Base-by-base conservation (phyloP, 2,888 invertebrate genomes). In the Drosophila testacea region DNA sequence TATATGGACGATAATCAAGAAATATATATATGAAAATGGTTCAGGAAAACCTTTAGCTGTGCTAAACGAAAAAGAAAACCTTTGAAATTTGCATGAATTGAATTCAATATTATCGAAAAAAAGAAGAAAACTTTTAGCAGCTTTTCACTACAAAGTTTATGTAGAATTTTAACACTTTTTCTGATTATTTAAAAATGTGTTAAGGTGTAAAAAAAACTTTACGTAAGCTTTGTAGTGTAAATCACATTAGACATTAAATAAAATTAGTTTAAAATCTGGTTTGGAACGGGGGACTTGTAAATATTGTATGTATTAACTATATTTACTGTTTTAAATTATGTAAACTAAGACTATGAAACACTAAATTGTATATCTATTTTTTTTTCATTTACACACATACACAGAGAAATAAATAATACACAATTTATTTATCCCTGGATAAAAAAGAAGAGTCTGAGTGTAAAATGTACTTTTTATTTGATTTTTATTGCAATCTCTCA, bases 41-140 rank as follows among this genome's bases (percentile, higher is more conserved):
- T 84, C 85, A 87, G 87, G 89, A 89, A 89, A 81, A 67, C 65
- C 61, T 69, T 81, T 86, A 88, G 84, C 88, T 84, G 87, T 78
- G 89, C 87, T 84, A 86, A 86, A 50, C 22, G 5, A 39, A n/a
- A 47, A 42, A 6, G 7, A 16, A 39, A 41, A 16, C 30, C 39
- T 36, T 54, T 22, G 10, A 11, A 73, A 72, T 73, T 78, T 60
- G 69, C 75, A 64, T 74, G 75, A 78, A 75, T 75, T 39, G 60
- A 75, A 75, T 75, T 75, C 75, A 75, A 73, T 62, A 69, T 39
- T 41, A 54, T 36, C 22, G 7, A 7, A 44, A 32, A 47, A 22
- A 27, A 28, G 4, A n/a, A 28, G 4, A 6, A 38, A 57, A 36
- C 36, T 11, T 16, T 16, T 22, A 22, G 22, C 22, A 22, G 1